A percentile compares a stretch with the other conserved stretches of the same genome.
phyloP scores from a whole-genome alignment of 2,888 invertebrate species.

The Bombylius major region DNA sequence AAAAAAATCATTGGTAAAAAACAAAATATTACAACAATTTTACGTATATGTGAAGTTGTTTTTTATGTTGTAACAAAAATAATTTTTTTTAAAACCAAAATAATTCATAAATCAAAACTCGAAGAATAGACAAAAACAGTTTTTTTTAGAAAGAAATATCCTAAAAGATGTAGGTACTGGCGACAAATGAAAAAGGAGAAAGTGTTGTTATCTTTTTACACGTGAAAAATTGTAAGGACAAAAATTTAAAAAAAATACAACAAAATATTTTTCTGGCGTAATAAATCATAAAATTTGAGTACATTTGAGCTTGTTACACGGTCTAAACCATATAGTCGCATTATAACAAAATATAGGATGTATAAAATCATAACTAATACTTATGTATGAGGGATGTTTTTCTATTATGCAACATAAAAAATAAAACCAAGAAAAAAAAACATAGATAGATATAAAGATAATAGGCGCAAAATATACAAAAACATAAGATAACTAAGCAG shows the following conservation, averaged over 20 bases:
- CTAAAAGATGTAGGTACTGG: too few species aligned
- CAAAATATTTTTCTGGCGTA: not conserved
- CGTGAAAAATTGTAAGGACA: constrained; percentile 1
- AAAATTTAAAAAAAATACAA: not conserved
- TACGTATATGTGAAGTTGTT: too few species aligned
- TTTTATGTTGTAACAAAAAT: not conserved
- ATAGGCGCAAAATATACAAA: too few species aligned
- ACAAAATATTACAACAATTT: too few species aligned
- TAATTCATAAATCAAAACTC: constrained; percentile 15
- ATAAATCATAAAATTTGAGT: constrained; percentile 9
- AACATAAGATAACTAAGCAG: too few species aligned
- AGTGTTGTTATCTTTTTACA: constrained; percentile 3
- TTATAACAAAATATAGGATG: too few species aligned
- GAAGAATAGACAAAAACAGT: not conserved
- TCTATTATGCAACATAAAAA: too few species aligned
- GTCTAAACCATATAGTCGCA: not conserved
- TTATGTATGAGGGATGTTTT: too few species aligned
- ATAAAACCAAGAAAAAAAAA: too few species aligned
- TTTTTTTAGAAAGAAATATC: too few species aligned
- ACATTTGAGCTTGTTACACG: constrained; percentile 5
- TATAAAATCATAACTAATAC: not conserved
- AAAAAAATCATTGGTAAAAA: not conserved
- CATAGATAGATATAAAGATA: too few species aligned
- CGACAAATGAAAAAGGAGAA: not conserved
- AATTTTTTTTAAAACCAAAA: constrained; percentile 12